Evolutionary conservation across 2,113 vertebrate species (phyloP), one percentile per base, ranked within the genome.

Genomic region (Cathartes aura): DNA sequence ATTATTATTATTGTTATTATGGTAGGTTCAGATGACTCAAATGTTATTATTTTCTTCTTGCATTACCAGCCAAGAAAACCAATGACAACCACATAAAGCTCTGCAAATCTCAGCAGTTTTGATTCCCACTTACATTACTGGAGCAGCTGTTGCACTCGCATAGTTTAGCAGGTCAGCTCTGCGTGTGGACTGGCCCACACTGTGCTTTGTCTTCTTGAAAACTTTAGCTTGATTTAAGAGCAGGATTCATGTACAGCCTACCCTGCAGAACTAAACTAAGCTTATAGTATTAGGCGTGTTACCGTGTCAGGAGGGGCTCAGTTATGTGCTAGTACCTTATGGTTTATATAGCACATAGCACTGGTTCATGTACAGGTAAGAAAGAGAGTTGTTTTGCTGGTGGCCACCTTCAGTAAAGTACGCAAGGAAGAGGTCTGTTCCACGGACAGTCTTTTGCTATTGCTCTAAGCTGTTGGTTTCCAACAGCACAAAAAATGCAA

Each of bases 91-190:
- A 20, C 50, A 71, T 16, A 60, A 86, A 87, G 82, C 93, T 87
- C 78, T 96, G 96, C 95, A 68, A 73, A 87, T 94, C 94, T 98
- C 96, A 97, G 96, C 97, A 98, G 79, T 96, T 98, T 91, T 84
- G 56, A 66, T 96, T 96, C 94, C 90, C 93, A 72, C 88, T 95
- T 63, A 63, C 67, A 59, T 86, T 91, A 40, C 82, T 72, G 86
- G 88, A 97, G 93, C 96, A 97, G 97, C 89, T 95, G 91, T 34
- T 87, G 87, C 21, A 1, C 87, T 94, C 43, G 0, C 27, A 2
- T n/a, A 82, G 82, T 74, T 94, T 52, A 85, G 74, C 89, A 82
- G 89, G 94, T 93, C 88, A 70, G 80, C 60, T 68, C 81, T 82
- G 82, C 7, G 0, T 81, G 82, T 67, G 92, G 87, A 94, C 90